Base-by-base conservation (phyloP, 2,888 invertebrate genomes). In the Amphipyra tragopoginis region DNA sequence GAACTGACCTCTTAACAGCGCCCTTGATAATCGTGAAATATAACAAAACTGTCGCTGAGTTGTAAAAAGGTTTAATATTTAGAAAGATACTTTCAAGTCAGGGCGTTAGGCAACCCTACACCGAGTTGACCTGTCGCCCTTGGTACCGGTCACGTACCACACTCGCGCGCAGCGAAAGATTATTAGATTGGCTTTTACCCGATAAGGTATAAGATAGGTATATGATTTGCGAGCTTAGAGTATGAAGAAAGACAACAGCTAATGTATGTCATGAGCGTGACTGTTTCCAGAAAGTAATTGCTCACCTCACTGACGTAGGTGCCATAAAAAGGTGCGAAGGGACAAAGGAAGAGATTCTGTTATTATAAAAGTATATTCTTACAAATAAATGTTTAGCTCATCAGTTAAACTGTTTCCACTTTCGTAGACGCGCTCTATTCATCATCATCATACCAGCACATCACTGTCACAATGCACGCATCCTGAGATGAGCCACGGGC, bases 41-140 rank as follows among this genome's bases (percentile, higher is more conserved):
- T n/a, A 10, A 14, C 13, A 5, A 49, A 21, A 2, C 21, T 13
- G 15, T 1, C 14, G 36, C 11, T 26, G 8, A 33, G 40, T 53
- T 52, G 39, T 5, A 40, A 39, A 52, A 45, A 39, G 21, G 33
- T 39, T 45, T 34, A 10, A 50, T n/a, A 68, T 14, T 50, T n/a
- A 45, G 43, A 40, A 60, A 60, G 47, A 63, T 45, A 44, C 50
- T 70, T 51, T 51, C 39, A 47, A 59, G 21, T 21, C 51, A 49
- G 43, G 13, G 26, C 15, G 33, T 61, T 70, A 42, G 72, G 63
- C 74, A 84, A 69, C 82, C 82, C 83, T 75, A 71, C 40, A 0
- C 21, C 43, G 21, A 69, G 77, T 68, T 82, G 84, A 83, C 80
- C 83, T 59, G 82, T 50, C 73, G 82, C 80, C 83, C 83, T 83